Conservation (phyloP, 1,140 invertebrate species). For the Nasonia longicornis region DNA sequence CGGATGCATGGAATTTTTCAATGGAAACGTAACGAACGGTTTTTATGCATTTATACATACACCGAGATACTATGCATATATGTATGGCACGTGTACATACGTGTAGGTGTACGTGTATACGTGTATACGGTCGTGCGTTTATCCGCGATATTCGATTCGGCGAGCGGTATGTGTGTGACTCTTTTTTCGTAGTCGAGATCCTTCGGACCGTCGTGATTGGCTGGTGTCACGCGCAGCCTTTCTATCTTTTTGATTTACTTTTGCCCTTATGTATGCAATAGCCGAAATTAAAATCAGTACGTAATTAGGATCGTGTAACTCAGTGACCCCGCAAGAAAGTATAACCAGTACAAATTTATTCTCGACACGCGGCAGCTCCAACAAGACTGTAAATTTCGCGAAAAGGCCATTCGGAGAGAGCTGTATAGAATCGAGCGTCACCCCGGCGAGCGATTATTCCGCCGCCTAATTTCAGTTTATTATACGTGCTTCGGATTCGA, state of each 20-base stretch:
- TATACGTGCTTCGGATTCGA: constrained; percentile 31
- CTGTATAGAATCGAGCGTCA: background rate
- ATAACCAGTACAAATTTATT: background rate
- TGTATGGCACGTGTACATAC: background rate
- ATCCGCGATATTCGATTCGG: constrained; percentile 2
- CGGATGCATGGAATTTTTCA: constrained; percentile 32
- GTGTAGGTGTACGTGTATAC: background rate
- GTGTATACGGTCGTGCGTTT: background rate
- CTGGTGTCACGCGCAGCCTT: no score
- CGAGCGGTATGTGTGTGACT: background rate
- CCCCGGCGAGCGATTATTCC: background rate
- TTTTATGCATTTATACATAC: constrained; percentile 21
- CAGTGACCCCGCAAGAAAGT: background rate
- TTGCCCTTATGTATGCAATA: no score
- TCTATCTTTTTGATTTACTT: no score
- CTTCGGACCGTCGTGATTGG: background rate
- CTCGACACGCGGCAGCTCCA: background rate
- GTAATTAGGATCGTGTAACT: no score
- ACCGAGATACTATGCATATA: background rate
- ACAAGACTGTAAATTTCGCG: background rate
- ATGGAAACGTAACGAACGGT: constrained; percentile 33
- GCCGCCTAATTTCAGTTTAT: constrained; percentile 15
- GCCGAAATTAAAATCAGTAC: no score
- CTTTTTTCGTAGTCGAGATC: constrained; percentile 3
- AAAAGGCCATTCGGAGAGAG: background rate